These are phyloP conservation scores for Trissolcus brochymenae DNA, from an alignment of 2,888 invertebrate genomes.

Conservation along the genomic window DNA sequence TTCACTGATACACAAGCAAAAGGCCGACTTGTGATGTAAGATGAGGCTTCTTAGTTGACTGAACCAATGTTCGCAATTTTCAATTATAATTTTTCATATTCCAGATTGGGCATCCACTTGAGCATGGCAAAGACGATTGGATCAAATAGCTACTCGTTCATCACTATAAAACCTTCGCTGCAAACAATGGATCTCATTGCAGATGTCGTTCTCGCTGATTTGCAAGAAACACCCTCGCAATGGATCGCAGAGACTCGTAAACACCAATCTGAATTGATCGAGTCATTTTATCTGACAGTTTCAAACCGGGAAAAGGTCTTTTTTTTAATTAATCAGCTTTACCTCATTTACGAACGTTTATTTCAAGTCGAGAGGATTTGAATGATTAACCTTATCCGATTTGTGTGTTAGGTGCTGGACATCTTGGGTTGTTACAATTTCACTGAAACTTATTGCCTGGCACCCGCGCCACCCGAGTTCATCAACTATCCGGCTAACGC, in stretches of 20 bases:
- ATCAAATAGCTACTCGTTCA: slow-evolving; percentile 62
- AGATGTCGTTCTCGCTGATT: slow-evolving; percentile 61
- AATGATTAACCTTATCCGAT: not conserved
- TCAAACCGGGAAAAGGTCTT: slow-evolving; percentile 67
- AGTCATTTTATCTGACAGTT: slow-evolving; percentile 69
- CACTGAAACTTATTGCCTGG: slow-evolving; percentile 63
- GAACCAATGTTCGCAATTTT: not conserved
- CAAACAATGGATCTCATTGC: slow-evolving; percentile 66
- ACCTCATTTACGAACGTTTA: slow-evolving; percentile 23
- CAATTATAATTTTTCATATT: not conserved
- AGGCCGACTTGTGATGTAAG: slow-evolving; percentile 53
- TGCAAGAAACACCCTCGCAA: slow-evolving; percentile 60
- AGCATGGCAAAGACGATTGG: slow-evolving; percentile 66
- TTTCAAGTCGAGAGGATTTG: no score
- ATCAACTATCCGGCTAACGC: slow-evolving; percentile 67
- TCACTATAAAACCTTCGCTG: slow-evolving; percentile 65
- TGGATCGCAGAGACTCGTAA: slow-evolving; percentile 67
- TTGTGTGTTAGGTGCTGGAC: slow-evolving; percentile 62
- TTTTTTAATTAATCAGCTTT: slow-evolving; percentile 11
- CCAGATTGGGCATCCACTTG: slow-evolving; percentile 67
- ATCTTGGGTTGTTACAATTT: slow-evolving; percentile 70
- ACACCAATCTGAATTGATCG: slow-evolving; percentile 64
- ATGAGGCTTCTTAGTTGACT: slow-evolving; percentile 2
- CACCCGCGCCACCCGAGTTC: slow-evolving; percentile 58
- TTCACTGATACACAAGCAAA: slow-evolving; percentile 52